These are phyloP conservation scores for Octonoba sinensis DNA, from an alignment of 2,888 invertebrate genomes.

Conservation along the genomic window DNA sequence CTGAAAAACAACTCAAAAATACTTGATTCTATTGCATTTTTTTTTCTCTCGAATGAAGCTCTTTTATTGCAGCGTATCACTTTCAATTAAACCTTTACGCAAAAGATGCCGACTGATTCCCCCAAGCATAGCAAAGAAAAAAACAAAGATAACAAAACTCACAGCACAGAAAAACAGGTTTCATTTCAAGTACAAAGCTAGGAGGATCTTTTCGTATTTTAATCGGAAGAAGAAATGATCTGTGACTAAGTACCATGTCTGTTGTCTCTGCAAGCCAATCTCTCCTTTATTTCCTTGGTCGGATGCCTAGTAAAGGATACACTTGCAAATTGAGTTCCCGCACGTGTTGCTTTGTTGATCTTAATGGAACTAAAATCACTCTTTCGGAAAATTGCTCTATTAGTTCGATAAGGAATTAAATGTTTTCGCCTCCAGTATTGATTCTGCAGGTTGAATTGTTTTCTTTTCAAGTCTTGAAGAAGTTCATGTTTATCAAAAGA, in stretches of 20 bases:
- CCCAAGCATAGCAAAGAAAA: not conserved
- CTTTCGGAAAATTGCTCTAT: too few relatives aligned
- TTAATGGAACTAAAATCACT: too few relatives aligned
- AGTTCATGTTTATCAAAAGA: too few relatives aligned
- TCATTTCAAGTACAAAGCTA: conserved; percentile 33
- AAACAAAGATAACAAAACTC: not conserved
- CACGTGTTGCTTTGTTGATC: too few relatives aligned
- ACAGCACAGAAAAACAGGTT: conserved; percentile 30
- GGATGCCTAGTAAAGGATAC: too few relatives aligned
- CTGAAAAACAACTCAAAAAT: not conserved
- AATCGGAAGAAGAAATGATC: conserved; percentile 39
- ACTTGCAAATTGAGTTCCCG: too few relatives aligned
- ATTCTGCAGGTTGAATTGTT: too few relatives aligned
- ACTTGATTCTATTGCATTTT: conserved; percentile 9
- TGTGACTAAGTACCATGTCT: conserved; percentile 26
- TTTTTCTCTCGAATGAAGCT: conserved; percentile 2
- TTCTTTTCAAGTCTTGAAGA: too few relatives aligned
- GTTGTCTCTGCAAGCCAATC: conserved; percentile 25
- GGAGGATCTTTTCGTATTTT: conserved; percentile 22
- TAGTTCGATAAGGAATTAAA: too few relatives aligned
- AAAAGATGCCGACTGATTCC: conserved; percentile 32
- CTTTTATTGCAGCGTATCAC: conserved; percentile 51
- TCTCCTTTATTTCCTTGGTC: not conserved
- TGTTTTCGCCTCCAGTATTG: too few relatives aligned
- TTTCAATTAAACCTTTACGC: conserved; percentile 45